Evolutionary conservation across 1,140 invertebrate genomes (phyloP), one percentile per base, ranked within the genome.

Genomic region (Trachymyrmex cornetzi): DNA sequence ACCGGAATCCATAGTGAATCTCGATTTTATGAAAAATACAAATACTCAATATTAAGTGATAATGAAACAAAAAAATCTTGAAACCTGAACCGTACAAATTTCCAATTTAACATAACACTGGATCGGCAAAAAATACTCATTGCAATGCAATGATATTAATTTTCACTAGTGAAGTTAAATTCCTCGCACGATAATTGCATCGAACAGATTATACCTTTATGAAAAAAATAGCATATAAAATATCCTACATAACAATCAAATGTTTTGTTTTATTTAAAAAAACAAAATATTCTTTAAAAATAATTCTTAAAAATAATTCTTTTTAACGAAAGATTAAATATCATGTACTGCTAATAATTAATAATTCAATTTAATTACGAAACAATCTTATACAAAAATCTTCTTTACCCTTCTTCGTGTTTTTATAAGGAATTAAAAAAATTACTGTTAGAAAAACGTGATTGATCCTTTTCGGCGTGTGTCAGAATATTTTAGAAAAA

Each of bases 391-490:
- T 30, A 12, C 5, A 61, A 9, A 57, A 57, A 71, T 71, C 9
- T 59, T 12, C 2, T 24, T 55, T 55, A 30, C n/a, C 14, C 19
- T 55, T 81, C 9, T 55, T n/a, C 11, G 0, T 24, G 19, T 22
- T 38, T 59, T 59, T 48, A 27, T 34, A n/a, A 7, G 7, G 2
- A 61, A 82, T 74, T 59, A 6, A 57, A 24, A 50, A 24, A 2
- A 19, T 22, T 48, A n/a, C 24, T 7, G 59, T 12, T 74, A 4
- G 24, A 27, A 57, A 71, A 11, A 63, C 2, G 12, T 27, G 69
- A 75, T 84, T 71, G 66, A 82, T 82, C 57, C 55, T 75, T 61
- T 64, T 27, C 44, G 66, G 30, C 38, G 19, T 81, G 24, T 48
- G 11, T 59, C 34, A 19, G 19, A 82, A 82, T 67, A 71, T 71